Base-by-base conservation (phyloP, 2,113 vertebrate genomes). In the Zingel zingel region DNA sequence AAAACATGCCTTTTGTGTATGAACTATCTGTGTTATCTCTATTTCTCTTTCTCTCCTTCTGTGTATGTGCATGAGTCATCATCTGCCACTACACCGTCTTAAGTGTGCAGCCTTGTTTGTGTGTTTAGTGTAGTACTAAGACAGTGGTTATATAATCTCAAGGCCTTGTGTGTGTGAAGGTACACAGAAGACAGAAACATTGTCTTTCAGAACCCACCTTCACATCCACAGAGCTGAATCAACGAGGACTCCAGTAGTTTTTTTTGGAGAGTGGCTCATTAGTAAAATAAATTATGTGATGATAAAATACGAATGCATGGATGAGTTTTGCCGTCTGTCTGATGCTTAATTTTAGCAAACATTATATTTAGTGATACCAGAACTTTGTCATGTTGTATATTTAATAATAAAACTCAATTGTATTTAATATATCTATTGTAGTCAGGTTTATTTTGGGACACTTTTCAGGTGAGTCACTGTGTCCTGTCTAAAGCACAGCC, bases 1-100 rank as follows among this genome's bases (percentile, higher is more conserved):
- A 88, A 88, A 90, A 89, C 78, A 21, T 23, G 43, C 21, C 43
- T 75, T 57, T 27, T 77, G 64, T 66, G 82, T 78, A 9, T 51
- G 74, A 50, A 50, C 48, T 50, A 6, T 67, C 23, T 83, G 67
- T 0, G n/a, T 59, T 48, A 43, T 56, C 74, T 71, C 5, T 0
- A 18, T 57, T 23, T 53, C 47, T 50, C 63, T 57, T 23, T 48
- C 65, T 50, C 63, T n/a, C 51, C 15, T 2, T 51, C 16, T 72
- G n/a, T 64, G 13, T 58, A 2, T 56, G 54, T 71, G 50, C 27
- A 11, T 47, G 48, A 74, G 16, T 58, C 66, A 16, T 88, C 57
- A 30, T 84, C 57, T 64, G 63, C 18, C 4, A 5, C 21, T 6
- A 16, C 23, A 1, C n/a, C 16, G 3, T 80, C 65, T 6, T 1